Base-by-base conservation (phyloP, 2,888 invertebrate genomes). In the Dryocosmus kuriphilus region DNA sequence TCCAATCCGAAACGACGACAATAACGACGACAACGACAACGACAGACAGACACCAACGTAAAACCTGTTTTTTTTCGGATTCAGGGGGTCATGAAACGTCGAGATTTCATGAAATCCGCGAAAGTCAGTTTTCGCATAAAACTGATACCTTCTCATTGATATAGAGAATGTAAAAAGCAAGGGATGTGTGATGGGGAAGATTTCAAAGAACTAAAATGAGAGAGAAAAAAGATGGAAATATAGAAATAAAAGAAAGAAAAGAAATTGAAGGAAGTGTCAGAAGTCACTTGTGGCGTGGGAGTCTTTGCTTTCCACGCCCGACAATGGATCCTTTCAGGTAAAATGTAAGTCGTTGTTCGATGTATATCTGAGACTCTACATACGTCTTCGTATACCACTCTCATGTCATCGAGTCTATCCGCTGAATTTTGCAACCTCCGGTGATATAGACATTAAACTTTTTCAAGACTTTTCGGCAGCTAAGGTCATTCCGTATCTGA, bases 301-400 rank as follows among this genome's bases (percentile, higher is more conserved):
- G 80, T 83, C 79, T 79, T 73, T 79, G 76, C 77, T 82, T 82
- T 83, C 80, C 83, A 79, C 77, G 74, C 77, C 75, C 80, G 74
- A 84, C 83, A 84, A 83, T 83, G 81, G 61, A 79, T 79, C 79
- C 62, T 78, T 80, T 80, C 76, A 81, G 84, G 77, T 81, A 79
- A 75, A 79, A 79, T 27, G 51, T 30, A 51, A 51, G 51, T 30
- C 46, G 46, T 71, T 67, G 51, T 51, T 67, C 46, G 46, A 67
- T 67, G 41, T 46, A 19, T 67, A 67, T 67, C 67, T 67, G 51
- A 6, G 19, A 27, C 41, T 11, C 24, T 38, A 27, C 24, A 46
- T 41, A 41, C 30, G 46, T 51, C 30, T 57, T 5, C 5, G n/a
- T n/a, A 7, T 24, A 8, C 24, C n/a, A 51, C 46, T 27, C 30